Evolutionary conservation across 2,113 vertebrate species (phyloP).

Genomic region (Corydoras sp.): DNA sequence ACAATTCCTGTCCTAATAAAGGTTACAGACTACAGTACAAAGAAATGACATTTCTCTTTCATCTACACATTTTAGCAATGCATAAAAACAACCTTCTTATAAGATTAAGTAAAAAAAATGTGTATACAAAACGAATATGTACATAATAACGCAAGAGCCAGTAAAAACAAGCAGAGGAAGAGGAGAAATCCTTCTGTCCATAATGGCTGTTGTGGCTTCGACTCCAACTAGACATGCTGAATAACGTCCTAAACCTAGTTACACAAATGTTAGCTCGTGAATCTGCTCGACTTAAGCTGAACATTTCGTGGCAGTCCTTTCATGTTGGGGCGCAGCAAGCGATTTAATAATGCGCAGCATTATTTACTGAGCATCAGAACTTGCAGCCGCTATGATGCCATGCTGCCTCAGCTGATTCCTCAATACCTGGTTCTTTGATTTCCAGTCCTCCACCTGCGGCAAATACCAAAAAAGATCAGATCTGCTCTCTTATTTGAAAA

Average conservation of each 20-base stretch:
- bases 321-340: neutral
- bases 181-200: conserved; percentile 20
- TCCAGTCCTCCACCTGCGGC: conserved; percentile 80
- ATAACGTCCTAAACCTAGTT: neutral
- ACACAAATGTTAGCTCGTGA: neutral
- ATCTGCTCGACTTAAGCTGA: conserved; percentile 1
- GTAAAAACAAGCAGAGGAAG: neutral
- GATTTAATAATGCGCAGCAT: conserved; percentile 13
- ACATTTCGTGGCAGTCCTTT: neutral
- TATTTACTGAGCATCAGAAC: conserved; percentile 74
- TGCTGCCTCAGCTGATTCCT: conserved; percentile 81
- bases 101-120: conserved; percentile 8
- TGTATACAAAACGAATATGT: conserved; percentile 19
- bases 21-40: conserved; percentile 10
- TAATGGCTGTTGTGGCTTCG: conserved; percentile 6
- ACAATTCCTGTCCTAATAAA: conserved; percentile 3
- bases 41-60: conserved; percentile 1
- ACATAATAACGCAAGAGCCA: conserved; percentile 3
- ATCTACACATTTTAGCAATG: neutral
- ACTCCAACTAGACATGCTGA: neutral
- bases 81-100: conserved; percentile 28
- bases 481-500: neutral
- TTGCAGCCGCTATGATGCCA: conserved; percentile 78
- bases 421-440: conserved; percentile 86
- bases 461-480: neutral